Percentiles rank a stretch among this genome's conserved stretches.
These are phyloP conservation scores for Sisor rabdophorus DNA, from an alignment of 2,113 vertebrate genomes.

Conservation along the genomic window DNA sequence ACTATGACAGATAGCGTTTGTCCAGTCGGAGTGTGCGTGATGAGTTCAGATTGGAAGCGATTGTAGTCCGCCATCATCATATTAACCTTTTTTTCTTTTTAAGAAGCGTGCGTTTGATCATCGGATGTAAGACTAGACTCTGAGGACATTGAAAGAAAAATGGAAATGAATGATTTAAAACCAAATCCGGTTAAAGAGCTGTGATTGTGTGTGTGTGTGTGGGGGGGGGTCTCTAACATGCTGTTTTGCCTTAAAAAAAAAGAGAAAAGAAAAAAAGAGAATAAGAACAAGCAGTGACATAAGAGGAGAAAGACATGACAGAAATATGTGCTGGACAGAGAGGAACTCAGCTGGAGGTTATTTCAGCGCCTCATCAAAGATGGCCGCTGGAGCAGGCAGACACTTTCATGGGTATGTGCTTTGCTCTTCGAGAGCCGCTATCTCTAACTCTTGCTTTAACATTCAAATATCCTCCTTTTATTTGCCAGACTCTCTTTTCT, in stretches of 20 bases:
- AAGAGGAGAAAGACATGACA: slow-evolving; percentile 13
- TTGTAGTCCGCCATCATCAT: neutral
- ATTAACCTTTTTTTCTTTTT: neutral
- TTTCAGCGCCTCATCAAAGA: slow-evolving; percentile 20
- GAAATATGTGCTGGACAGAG: neutral
- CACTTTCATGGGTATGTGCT: slow-evolving; percentile 22
- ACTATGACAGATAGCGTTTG: neutral
- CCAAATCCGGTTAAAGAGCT: slow-evolving; percentile 36
- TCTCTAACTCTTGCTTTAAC: slow-evolving; percentile 15
- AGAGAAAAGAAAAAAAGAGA: slow-evolving; percentile 1
- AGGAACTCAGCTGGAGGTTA: slow-evolving; percentile 11
- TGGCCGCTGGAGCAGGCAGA: slow-evolving; percentile 5
- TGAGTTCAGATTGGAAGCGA: neutral
- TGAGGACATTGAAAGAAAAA: slow-evolving; percentile 16
- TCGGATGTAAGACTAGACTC: neutral
- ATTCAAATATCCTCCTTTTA: slow-evolving; percentile 41
- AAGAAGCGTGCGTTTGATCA: neutral
- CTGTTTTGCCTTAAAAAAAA: slow-evolving; percentile 2
- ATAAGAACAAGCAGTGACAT: neutral
- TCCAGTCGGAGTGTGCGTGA: neutral
- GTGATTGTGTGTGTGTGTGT: slow-evolving; percentile 20
- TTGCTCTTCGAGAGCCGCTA: slow-evolving; percentile 2
- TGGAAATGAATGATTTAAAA: slow-evolving; percentile 17
- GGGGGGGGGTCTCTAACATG: neutral
- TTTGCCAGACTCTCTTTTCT: slow-evolving; percentile 21